Evolutionary conservation across 1,140 invertebrate species (phyloP), one percentile per base, ranked within the genome.

Genomic region (Mercenaria mercenaria): DNA sequence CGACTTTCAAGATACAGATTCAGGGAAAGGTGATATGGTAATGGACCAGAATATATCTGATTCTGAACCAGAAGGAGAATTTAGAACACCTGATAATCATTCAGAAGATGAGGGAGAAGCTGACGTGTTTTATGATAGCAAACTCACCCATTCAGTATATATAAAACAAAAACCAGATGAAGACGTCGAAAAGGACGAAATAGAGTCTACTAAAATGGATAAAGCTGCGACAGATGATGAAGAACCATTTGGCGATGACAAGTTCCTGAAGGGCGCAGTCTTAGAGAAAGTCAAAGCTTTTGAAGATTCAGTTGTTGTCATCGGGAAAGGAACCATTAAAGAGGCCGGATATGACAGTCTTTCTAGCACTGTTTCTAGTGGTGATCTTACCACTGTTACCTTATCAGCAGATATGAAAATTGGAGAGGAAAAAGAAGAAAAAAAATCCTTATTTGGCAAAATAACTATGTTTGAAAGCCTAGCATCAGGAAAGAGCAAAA

Each of bases 281-380:
- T n/a, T n/a, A 74, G 26, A 4, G 29, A 74, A 74, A 23, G 8
- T 20, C 20, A 74, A 11, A 37, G n/a, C 11, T 18, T 74, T 43
- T 29, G 76, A 52, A 26, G 76, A 79, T 29, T 79, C 76, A 37
- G 13, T 79, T 79, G 32, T 79, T 2, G 50, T 79, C 1, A 56
- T 79, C 8, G 23, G 47, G 6, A 52, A 56, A 34, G 47, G 76
- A 52, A 32, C 76, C 18, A 26, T 77, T 26, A 52, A 56, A 15
- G 43, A 79, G 18, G 18, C 37, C 15, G 76, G 50, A 32, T 79
- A 79, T 79, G 47, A n/a, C 32, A 79, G 76, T 56, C 32, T 79
- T 0, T 52, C 43, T 1, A 79, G 76, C 29, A 23, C 50, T 32
- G 29, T 56, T 37, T 29, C 29, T 10, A 79, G 76, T 56, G 47